These are phyloP conservation scores for Macrophya alboannulata DNA, from an alignment of 2,888 invertebrate genomes.

Conservation along the genomic window DNA sequence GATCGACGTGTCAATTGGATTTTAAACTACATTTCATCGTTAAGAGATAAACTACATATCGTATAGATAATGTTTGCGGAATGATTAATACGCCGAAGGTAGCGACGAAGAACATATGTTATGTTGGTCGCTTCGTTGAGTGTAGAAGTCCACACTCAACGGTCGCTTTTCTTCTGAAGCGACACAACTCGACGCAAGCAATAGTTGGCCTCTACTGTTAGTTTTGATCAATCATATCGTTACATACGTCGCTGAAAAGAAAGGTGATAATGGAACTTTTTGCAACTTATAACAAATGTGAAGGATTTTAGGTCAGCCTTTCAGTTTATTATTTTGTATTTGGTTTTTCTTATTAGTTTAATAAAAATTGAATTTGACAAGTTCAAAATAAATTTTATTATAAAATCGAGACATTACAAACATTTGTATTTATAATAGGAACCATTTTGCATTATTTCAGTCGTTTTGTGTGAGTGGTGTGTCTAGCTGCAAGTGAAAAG, in stretches of 20 bases:
- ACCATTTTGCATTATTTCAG: not conserved
- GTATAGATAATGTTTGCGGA: not conserved
- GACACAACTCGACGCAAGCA: not conserved
- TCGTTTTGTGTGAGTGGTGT: too few species aligned
- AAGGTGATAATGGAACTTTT: not conserved
- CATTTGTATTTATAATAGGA: not conserved
- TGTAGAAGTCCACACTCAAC: too few species aligned
- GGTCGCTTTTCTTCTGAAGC: not conserved
- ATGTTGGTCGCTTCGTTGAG: not conserved
- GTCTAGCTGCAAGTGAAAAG: too few species aligned
- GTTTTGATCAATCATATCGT: not conserved
- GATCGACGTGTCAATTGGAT: slow-evolving; percentile 52
- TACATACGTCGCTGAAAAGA: not conserved
- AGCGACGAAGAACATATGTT: not conserved
- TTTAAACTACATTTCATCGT: slow-evolving; percentile 36
- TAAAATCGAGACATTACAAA: not conserved
- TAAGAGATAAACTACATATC: slow-evolving; percentile 23
- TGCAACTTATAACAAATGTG: not conserved
- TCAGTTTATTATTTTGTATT: not conserved
- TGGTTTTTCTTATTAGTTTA: not conserved
- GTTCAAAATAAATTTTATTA: not conserved
- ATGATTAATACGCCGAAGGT: not conserved
- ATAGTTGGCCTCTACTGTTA: not conserved
- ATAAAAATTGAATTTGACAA: not conserved
- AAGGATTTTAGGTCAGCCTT: not conserved